A percentile compares a stretch with the other conserved stretches of the same genome.
These are phyloP conservation scores for Erethizon dorsatum DNA, from an alignment of 2,797 vertebrate species.

Conservation along the genomic window DNA sequence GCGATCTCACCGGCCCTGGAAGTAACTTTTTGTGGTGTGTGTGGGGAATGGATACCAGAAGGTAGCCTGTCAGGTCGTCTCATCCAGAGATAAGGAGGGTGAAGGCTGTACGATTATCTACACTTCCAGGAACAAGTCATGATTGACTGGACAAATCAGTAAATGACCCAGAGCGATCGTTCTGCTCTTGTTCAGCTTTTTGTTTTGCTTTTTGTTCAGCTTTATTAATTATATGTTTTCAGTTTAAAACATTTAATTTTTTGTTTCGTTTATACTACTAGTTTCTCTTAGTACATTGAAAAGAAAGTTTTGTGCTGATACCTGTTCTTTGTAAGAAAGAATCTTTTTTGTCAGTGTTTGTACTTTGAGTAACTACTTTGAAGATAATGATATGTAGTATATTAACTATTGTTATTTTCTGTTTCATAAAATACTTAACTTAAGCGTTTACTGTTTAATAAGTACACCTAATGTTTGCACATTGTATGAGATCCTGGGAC, in stretches of 20 bases:
- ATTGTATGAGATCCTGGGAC: not conserved
- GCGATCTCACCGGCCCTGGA: too few species aligned
- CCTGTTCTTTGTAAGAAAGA: not conserved
- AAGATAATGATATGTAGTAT: not conserved
- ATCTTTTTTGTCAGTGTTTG: not conserved
- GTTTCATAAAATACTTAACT: not conserved
- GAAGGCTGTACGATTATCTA: not conserved
- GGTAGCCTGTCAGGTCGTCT: not conserved
- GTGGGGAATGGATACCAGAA: not conserved
- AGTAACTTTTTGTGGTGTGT: too few species aligned
- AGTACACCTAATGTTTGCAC: constrained; percentile 27
- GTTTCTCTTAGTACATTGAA: not conserved
- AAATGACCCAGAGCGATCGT: not conserved
- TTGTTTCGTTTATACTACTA: not conserved
- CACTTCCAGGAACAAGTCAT: constrained; percentile 30
- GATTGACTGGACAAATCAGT: not conserved
- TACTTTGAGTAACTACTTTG: not conserved
- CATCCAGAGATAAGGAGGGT: not conserved
- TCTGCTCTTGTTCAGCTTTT: constrained; percentile 7
- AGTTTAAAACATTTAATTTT: constrained; percentile 48
- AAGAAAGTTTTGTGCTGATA: not conserved
- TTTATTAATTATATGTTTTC: constrained; percentile 58
- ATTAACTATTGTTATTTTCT: not conserved
- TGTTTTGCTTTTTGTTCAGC: constrained; percentile 49
- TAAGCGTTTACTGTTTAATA: constrained; percentile 18